phyloP scores from a whole-genome alignment of 2,797 vertebrate species.

The Macropus fuliginosus region DNA sequence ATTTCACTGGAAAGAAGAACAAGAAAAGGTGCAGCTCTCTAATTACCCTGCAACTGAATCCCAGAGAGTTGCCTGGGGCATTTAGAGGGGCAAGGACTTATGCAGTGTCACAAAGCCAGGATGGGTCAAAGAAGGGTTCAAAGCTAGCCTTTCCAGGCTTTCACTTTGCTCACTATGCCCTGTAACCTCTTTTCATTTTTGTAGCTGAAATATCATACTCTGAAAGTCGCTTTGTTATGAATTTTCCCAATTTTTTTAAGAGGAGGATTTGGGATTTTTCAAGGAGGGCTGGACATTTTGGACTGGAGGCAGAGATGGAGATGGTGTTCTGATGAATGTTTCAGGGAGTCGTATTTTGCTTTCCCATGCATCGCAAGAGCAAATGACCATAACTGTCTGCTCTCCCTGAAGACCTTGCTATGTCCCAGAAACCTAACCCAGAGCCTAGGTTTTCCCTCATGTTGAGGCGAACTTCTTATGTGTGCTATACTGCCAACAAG shows the following conservation, averaged over 20 bases:
- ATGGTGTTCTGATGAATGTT: background rate
- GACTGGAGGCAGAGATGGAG: background rate
- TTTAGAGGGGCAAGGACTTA: background rate
- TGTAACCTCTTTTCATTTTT: background rate
- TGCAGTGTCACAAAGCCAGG: background rate
- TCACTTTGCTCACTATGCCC: background rate
- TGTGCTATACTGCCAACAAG: background rate
- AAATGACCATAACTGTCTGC: background rate
- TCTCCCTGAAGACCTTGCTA: background rate
- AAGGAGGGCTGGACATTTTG: background rate
- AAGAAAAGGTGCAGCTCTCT: background rate
- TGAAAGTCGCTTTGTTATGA: slow-evolving; percentile 35
- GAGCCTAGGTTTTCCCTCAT: background rate
- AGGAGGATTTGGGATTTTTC: slow-evolving; percentile 10
- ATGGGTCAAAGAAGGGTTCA: background rate
- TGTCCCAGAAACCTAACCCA: background rate
- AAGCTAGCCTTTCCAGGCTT: background rate
- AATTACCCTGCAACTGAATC: background rate
- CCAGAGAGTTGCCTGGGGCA: background rate
- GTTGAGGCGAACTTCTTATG: background rate
- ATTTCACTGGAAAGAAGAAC: background rate
- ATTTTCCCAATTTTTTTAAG: background rate
- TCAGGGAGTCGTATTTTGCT: background rate
- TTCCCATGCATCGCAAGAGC: background rate
- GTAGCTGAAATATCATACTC: background rate